Percentiles rank a stretch among this genome's conserved stretches.
These are phyloP conservation scores for Squalus acanthias DNA, from an alignment of 2,797 vertebrate genomes.

Conservation along the genomic window DNA sequence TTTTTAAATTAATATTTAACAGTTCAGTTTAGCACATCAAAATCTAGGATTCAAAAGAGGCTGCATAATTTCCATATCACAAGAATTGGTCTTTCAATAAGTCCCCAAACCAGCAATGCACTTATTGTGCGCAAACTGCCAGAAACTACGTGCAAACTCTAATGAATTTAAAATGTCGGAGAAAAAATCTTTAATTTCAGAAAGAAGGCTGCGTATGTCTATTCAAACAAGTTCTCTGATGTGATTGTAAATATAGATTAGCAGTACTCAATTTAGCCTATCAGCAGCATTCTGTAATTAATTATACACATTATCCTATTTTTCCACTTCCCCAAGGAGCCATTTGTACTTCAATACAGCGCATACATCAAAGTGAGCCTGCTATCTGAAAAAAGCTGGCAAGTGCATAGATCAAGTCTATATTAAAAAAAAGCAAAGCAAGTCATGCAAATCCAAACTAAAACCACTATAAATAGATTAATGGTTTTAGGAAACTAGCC, in stretches of 20 bases:
- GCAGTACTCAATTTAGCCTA: background rate
- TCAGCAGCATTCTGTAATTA: background rate
- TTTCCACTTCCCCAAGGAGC: background rate
- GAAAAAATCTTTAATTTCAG: conserved; percentile 5
- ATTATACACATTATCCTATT: conserved; percentile 10
- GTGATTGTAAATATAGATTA: conserved; percentile 1
- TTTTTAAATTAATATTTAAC: background rate
- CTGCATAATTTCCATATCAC: background rate
- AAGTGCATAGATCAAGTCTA: background rate
- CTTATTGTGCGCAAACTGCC: background rate
- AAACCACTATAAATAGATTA: conserved; percentile 33
- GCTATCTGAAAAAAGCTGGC: conserved; percentile 19
- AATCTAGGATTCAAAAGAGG: background rate
- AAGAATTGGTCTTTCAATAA: background rate
- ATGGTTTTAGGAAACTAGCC: conserved; percentile 17
- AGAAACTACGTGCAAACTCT: background rate
- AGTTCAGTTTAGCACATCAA: background rate
- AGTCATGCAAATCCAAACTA: conserved; percentile 19
- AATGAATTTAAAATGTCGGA: background rate
- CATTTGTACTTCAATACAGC: conserved; percentile 6
- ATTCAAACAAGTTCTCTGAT: background rate
- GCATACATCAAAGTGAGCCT: conserved; percentile 2
- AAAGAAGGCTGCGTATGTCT: background rate
- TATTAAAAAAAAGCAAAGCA: conserved; percentile 25
- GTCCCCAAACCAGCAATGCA: background rate